Evolutionary conservation across 2,113 vertebrate genomes (phyloP), one percentile per base, ranked within the genome.

Genomic region (Rhegmatorhina hoffmannsi): DNA sequence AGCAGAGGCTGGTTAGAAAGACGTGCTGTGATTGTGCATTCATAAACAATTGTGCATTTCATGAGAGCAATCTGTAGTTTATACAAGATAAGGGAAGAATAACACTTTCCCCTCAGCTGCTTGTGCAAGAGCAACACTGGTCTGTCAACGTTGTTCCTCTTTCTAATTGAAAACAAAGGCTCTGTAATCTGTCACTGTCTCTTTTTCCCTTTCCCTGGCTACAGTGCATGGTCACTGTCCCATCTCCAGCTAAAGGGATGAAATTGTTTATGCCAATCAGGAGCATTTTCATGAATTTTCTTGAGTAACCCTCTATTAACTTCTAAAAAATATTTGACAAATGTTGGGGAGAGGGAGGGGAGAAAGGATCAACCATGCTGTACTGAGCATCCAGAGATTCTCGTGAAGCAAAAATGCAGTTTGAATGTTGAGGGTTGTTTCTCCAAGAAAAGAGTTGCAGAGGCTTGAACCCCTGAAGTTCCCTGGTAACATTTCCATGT

Each of bases 61-160:
- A 84, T 0, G 69, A 81, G 68, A 62, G 82, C 72, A 40, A 81
- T 85, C 83, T 89, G 73, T 84, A 96, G 86, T 72, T 96, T 89
- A 96, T 90, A 72, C 63, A 95, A 94, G 90, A 95, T 95, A 97
- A 95, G 83, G 67, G 34, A 90, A 89, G 85, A 92, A 60, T 6
- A 89, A 59, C 60, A 64, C 77, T 94, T 96, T 89, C 53, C 31
- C 49, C 44, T 94, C 74, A 64, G 53, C 53, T 83, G 62, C 47
- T 94, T 94, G 63, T 77, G 91, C 75, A 94, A 94, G 95, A 94
- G 9, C 55, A 64, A 62, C 25, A 19, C 64, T 50, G 62, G 38
- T 63, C 84, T 94, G 89, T 91, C 93, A 91, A 72, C 89, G 62
- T 89, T 83, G 28, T 47, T 92, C n/a, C 21, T 84, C 28, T 93